phyloP scores from a whole-genome alignment of 2,888 invertebrate genomes.

The Andrena praecox region DNA sequence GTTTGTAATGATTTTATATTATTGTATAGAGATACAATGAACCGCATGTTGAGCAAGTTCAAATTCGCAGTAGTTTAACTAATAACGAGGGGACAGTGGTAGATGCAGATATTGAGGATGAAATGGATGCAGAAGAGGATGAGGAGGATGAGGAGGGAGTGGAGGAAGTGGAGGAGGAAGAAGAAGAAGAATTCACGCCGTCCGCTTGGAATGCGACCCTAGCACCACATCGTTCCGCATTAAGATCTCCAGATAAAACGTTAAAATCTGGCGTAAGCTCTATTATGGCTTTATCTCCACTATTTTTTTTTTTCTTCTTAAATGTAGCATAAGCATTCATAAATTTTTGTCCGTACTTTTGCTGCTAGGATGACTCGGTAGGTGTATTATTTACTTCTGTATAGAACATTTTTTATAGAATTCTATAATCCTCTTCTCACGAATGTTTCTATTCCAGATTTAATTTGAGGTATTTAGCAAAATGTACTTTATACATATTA shows the following conservation, averaged over 20 bases:
- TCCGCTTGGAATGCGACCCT: constrained; percentile 93
- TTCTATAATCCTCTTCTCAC: constrained; percentile 56
- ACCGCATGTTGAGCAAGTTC: constrained; percentile 70
- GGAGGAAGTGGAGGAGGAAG: constrained; percentile 87
- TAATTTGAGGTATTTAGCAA: constrained; percentile 65
- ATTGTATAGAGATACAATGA: constrained; percentile 77
- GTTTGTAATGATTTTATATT: constrained; percentile 27
- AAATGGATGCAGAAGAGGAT: constrained; percentile 54
- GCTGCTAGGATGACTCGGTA: constrained; percentile 84
- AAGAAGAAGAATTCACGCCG: constrained; percentile 90
- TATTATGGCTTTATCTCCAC: constrained; percentile 4
- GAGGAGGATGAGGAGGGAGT: constrained; percentile 68
- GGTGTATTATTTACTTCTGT: constrained; percentile 72
- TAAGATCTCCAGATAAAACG: constrained; percentile 88
- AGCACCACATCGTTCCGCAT: constrained; percentile 91
- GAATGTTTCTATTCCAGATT: constrained; percentile 67
- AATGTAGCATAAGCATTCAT: constrained; percentile 60
- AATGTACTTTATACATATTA: constrained; percentile 56
- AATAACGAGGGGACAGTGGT: constrained; percentile 38
- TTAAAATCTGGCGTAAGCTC: constrained; percentile 81
- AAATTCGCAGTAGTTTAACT: constrained; percentile 55
- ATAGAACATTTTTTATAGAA: constrained; percentile 56
- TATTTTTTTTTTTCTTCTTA: constrained; percentile 16
- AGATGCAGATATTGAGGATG: constrained; percentile 51
- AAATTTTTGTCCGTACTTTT: constrained; percentile 63